Evolutionary conservation across 1,140 invertebrate species (phyloP), one percentile per base, ranked within the genome.

Genomic region (Leptinotarsa lineolata): DNA sequence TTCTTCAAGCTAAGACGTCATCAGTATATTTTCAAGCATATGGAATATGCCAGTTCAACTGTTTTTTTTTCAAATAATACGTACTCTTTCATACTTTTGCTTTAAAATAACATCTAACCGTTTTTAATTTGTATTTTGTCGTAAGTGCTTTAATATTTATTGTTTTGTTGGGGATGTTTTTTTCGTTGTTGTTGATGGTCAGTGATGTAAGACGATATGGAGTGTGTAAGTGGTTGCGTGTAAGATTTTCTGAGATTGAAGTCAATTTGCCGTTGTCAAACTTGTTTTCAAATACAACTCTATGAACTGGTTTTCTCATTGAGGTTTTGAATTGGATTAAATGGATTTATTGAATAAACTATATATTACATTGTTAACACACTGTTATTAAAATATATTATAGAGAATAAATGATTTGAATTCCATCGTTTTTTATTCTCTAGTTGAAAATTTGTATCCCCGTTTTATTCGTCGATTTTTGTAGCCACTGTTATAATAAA

Each of bases 281-380:
- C 48, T 58, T 59, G 71, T 70, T 70, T 72, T 71, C 61, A 22
- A 21, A 70, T 22, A 61, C 44, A 63, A 22, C 18, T 71, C 44
- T 71, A 45, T 64, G 44, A 39, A 44, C 44, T 63, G 61, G 64
- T 72, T 76, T 54, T 66, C 59, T 73, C 66, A 71, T 70, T 76
- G 73, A 68, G 73, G 69, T 61, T 73, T 76, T 73, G 70, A 76
- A 76, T 54, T 39, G 30, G 30, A 39, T 54, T 54, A 54, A 54
- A 72, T 73, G 58, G 72, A 72, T 74, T 74, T 76, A 76, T 74
- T 73, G 61, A 73, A 70, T 54, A 70, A 72, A 70, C 58, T 71
- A 71, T 76, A 76, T 77, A 77, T 77, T 72, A 67, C 73, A 77
- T 77, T 77, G 75, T 77, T 77, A 77, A 71, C 59, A 76, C 72